These are phyloP conservation scores for Pituophis catenifer DNA, from an alignment of 2,113 vertebrate species.

Conservation along the genomic window DNA sequence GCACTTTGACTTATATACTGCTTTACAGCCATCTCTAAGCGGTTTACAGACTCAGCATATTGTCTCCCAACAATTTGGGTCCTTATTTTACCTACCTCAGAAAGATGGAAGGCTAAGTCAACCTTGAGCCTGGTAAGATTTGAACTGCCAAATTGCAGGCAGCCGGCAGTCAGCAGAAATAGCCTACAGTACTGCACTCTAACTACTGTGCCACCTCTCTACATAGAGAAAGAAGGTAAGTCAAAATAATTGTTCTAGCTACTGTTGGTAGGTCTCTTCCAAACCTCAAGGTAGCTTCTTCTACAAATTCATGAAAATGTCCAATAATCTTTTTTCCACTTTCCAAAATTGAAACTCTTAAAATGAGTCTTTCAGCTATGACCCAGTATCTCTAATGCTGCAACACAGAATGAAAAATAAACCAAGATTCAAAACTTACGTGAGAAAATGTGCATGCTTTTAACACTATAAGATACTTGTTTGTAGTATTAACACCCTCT, in stretches of 20 bases:
- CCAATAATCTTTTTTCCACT: neutral
- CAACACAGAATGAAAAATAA: neutral
- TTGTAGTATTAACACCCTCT: slow-evolving; percentile 1
- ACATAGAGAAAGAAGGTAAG: neutral
- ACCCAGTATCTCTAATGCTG: neutral
- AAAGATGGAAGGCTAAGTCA: no score
- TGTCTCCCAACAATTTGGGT: no score
- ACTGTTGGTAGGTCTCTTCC: neutral
- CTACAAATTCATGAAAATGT: neutral
- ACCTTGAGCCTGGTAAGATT: no score
- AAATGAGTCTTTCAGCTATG: neutral
- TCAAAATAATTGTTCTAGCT: neutral
- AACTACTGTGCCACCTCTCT: no score
- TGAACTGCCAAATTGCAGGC: no score
- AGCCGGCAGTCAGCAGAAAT: no score
- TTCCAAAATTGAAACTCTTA: neutral
- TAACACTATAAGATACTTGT: slow-evolving; percentile 16
- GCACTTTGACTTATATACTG: no score
- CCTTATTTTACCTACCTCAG: no score
- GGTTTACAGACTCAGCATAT: no score
- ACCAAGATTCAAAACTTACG: neutral
- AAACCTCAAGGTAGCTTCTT: neutral
- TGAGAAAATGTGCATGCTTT: neutral
- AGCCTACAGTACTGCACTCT: no score
- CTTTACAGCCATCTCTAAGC: no score